A percentile compares a stretch with the other conserved stretches of the same genome.
phyloP scores from a whole-genome alignment of 1,140 invertebrate genomes.

The Euura saliciscinereae region DNA sequence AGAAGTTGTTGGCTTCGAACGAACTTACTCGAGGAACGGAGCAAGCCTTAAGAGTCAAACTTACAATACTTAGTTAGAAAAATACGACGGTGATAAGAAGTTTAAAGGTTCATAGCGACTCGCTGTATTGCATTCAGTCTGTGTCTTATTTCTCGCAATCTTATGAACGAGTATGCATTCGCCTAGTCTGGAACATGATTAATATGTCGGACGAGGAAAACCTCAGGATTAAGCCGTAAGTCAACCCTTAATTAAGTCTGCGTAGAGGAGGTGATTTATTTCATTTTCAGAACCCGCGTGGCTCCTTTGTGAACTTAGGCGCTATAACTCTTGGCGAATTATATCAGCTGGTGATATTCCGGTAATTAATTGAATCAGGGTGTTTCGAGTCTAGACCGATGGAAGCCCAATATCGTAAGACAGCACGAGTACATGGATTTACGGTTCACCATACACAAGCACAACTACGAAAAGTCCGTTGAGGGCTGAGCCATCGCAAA shows the following conservation, averaged over 20 bases:
- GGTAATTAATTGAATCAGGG: constrained; percentile 56
- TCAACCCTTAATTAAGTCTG: neutral
- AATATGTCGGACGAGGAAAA: neutral
- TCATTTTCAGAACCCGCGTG: neutral
- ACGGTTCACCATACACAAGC: neutral
- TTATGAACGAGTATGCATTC: neutral
- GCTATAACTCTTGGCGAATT: constrained; percentile 40
- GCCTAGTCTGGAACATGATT: neutral
- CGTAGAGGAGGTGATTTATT: neutral
- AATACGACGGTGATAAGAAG: no score
- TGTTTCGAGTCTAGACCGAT: constrained; percentile 27
- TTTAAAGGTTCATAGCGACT: no score
- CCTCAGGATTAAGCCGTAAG: neutral
- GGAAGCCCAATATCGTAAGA: neutral
- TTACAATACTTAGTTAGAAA: no score
- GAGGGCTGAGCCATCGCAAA: neutral
- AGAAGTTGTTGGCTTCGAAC: neutral
- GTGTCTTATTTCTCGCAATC: no score
- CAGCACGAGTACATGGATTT: neutral
- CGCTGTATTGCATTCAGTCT: no score
- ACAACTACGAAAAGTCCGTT: neutral
- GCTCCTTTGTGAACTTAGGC: constrained; percentile 33
- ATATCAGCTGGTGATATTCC: constrained; percentile 49
- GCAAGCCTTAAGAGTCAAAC: no score
- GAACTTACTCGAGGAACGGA: no score